A percentile compares a stretch with the other conserved stretches of the same genome.
Evolutionary conservation across 2,797 vertebrate genomes (phyloP).

Genomic region (Pterois miles): DNA sequence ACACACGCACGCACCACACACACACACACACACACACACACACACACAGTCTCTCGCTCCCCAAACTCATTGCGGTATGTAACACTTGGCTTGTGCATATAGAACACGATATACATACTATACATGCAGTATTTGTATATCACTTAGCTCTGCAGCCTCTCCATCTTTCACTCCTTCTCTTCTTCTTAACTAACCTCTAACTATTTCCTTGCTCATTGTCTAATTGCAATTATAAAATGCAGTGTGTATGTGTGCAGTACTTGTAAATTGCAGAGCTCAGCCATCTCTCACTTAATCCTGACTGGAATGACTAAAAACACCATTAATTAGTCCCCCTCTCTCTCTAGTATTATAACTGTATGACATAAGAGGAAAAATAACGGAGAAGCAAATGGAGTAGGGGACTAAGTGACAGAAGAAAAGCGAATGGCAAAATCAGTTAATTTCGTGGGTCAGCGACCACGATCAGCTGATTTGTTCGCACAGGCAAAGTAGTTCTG

Average conservation of each 20-base stretch:
- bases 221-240: constrained; percentile 42
- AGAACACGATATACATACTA: constrained; percentile 8
- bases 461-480: background rate
- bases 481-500: background rate
- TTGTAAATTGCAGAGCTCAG: constrained; percentile 44
- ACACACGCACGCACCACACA: background rate
- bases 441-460: background rate
- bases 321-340: constrained; percentile 2
- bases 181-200: constrained; percentile 7
- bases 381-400: background rate
- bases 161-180: constrained; percentile 24
- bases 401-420: background rate
- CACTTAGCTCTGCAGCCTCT: constrained; percentile 21
- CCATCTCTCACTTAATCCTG: constrained; percentile 31
- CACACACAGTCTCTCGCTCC: background rate
- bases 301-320: constrained; percentile 47
- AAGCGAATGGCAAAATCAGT: background rate
- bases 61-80: constrained; percentile 21
- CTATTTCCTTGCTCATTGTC: background rate
- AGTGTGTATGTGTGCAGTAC: background rate
- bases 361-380: background rate
- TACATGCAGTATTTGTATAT: constrained; percentile 18
- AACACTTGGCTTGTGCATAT: background rate
- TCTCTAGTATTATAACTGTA: background rate
- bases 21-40: background rate